Evolutionary conservation across 2,888 invertebrate genomes (phyloP).

Genomic region (Temnothorax ravouxi): DNA sequence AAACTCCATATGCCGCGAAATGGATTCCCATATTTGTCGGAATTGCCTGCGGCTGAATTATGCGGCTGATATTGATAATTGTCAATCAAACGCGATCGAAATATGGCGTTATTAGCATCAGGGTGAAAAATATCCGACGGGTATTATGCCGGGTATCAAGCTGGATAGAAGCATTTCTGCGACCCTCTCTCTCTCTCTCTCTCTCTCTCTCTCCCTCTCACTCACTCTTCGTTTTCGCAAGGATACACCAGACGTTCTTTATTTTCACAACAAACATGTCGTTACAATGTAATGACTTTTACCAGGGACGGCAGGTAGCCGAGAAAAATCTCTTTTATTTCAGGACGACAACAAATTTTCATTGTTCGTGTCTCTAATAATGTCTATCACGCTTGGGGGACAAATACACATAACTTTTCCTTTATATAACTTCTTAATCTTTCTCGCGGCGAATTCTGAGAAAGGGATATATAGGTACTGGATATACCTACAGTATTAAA

Average conservation of each 20-base stretch:
- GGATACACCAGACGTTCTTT: slow-evolving; percentile 35
- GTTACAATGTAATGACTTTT: slow-evolving; percentile 43
- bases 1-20: slow-evolving; percentile 15
- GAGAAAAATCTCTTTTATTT: slow-evolving; percentile 50
- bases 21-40: slow-evolving; percentile 4
- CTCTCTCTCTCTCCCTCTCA: neutral
- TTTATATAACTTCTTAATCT: slow-evolving; percentile 34
- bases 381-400: slow-evolving; percentile 39
- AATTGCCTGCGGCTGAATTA: slow-evolving; percentile 24
- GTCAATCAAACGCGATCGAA: slow-evolving; percentile 47
- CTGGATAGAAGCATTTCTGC: neutral
- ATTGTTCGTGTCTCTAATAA: slow-evolving; percentile 48
- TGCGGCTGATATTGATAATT: slow-evolving; percentile 51
- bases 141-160: neutral
- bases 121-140: neutral
- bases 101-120: slow-evolving; percentile 12
- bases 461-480: neutral
- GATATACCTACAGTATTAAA: neutral
- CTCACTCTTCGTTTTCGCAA: neutral
- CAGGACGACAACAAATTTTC: slow-evolving; percentile 48
- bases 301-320: slow-evolving; percentile 23
- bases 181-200: neutral
- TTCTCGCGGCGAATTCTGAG: neutral
- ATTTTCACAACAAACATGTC: slow-evolving; percentile 46
- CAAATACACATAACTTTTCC: slow-evolving; percentile 50